A percentile compares a stretch with the other conserved stretches of the same genome.
These are phyloP conservation scores for Diadumene lineata DNA, from an alignment of 92 coral and sea anemone genomes.

Conservation along the genomic window DNA sequence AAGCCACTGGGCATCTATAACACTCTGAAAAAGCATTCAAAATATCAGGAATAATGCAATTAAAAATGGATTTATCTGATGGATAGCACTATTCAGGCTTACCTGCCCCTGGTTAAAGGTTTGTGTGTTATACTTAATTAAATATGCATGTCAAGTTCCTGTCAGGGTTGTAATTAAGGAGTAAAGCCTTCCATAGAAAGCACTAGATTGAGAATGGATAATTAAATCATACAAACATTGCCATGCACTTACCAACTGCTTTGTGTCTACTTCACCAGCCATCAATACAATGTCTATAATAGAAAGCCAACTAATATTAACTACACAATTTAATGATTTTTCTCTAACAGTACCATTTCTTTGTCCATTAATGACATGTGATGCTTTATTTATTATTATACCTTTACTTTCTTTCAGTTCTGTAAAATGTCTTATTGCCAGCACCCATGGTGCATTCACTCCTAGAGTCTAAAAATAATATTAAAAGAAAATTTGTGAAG, in stretches of 20 bases:
- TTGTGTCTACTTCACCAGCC: constrained; percentile 94
- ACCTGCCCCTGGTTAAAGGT: no score
- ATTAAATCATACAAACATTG: not conserved
- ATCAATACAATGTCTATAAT: constrained; percentile 79
- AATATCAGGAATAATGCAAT: no score
- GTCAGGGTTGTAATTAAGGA: no score
- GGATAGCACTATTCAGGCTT: no score
- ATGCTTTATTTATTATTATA: no score
- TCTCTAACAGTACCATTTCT: no score
- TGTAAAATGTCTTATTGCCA: constrained; percentile 88
- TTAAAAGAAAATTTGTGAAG: not conserved
- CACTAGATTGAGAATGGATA: no score
- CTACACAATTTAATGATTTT: not conserved
- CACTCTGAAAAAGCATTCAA: constrained; percentile 49
- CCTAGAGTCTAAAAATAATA: constrained; percentile 63
- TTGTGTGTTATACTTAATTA: no score
- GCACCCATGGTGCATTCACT: constrained; percentile 89
- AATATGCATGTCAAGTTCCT: no score
- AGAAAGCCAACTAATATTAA: not conserved
- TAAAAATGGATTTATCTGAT: no score
- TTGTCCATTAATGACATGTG: no score
- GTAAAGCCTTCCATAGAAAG: no score
- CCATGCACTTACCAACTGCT: constrained; percentile 69
- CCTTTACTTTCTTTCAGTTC: constrained; percentile 87
- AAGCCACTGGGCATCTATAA: constrained; percentile 87